Evolutionary conservation across 2,888 invertebrate species (phyloP).

Genomic region (Lasiommata megera): DNA sequence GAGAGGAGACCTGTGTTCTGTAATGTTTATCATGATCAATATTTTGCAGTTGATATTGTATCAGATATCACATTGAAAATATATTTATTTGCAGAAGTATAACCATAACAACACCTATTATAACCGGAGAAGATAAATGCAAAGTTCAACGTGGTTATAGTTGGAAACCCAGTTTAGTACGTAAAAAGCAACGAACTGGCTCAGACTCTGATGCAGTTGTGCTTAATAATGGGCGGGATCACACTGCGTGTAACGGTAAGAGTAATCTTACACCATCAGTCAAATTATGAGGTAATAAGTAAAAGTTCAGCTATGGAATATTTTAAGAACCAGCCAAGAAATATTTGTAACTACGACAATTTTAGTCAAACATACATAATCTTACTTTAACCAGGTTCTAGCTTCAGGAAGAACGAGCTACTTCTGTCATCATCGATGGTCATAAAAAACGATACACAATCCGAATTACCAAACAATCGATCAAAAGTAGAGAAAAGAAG

Average conservation of each 20-base stretch:
- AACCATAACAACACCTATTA: slow-evolving; percentile 50
- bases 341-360: no score
- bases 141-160: slow-evolving; percentile 86
- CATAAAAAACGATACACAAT: slow-evolving; percentile 90
- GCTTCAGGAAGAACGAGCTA: slow-evolving; percentile 80
- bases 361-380: neutral
- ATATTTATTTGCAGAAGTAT: slow-evolving; percentile 51
- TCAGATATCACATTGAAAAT: no score
- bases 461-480: slow-evolving; percentile 84
- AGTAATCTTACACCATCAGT: neutral
- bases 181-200: slow-evolving; percentile 82
- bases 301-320: no score
- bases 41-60: no score
- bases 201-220: slow-evolving; percentile 83
- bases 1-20: no score
- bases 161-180: slow-evolving; percentile 88
- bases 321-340: no score
- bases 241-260: slow-evolving; percentile 87
- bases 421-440: slow-evolving; percentile 83
- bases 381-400: slow-evolving; percentile 51
- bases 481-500: slow-evolving; percentile 55
- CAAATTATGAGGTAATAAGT: no score
- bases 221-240: slow-evolving; percentile 87
- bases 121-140: slow-evolving; percentile 68
- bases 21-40: no score